Conservation (phyloP, 2,888 invertebrate species). For the Schizotus pectinicornis region DNA sequence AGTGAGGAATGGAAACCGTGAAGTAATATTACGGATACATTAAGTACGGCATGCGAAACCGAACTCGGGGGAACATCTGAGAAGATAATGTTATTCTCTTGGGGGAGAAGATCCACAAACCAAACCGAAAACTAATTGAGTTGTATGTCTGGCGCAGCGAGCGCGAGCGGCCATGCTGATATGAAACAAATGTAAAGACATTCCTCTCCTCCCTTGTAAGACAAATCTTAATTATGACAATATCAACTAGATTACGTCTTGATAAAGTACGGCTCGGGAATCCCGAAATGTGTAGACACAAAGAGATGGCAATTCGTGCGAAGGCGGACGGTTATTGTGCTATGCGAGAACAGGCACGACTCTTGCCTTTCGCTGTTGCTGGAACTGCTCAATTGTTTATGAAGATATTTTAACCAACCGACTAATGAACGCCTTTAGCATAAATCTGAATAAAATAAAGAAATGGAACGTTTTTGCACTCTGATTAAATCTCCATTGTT, state of each 20-base stretch:
- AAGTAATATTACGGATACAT: conserved; percentile 45
- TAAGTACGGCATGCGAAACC: conserved; percentile 43
- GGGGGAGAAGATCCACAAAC: conserved; percentile 47
- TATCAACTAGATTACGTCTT: conserved; percentile 19
- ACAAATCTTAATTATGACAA: conserved; percentile 47
- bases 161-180: conserved; percentile 39
- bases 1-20: conserved; percentile 38
- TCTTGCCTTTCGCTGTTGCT: too few species aligned
- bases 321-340: too few species aligned
- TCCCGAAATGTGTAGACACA: not conserved
- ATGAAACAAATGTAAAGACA: conserved; percentile 48
- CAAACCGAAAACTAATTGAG: conserved; percentile 53
- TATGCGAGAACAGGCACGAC: too few species aligned
- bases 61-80: conserved; percentile 43
- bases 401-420: too few species aligned
- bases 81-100: conserved; percentile 48
- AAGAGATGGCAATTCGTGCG: too few species aligned
- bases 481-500: too few species aligned
- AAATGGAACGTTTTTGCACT: too few species aligned
- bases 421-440: too few species aligned
- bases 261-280: conserved; percentile 20
- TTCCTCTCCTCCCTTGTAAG: conserved; percentile 34
- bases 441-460: too few species aligned
- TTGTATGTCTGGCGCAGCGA: conserved; percentile 45
- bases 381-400: too few species aligned